These are phyloP conservation scores for Ophonus ardosiacus DNA, from an alignment of 2,888 invertebrate species.

Conservation along the genomic window DNA sequence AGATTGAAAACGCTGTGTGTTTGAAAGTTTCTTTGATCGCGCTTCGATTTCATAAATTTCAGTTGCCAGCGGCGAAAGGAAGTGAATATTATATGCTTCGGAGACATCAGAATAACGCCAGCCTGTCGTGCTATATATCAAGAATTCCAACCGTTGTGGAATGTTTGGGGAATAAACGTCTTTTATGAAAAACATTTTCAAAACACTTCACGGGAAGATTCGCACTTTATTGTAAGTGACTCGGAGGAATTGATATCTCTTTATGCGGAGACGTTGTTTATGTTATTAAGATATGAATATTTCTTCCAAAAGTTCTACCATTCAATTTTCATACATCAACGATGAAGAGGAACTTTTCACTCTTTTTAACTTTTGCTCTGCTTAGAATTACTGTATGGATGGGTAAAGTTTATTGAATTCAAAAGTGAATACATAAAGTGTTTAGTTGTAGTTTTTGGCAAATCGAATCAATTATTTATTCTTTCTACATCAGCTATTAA, in stretches of 20 bases:
- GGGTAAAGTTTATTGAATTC: too few relatives aligned
- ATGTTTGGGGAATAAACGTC: conserved; percentile 53
- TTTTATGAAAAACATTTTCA: conserved; percentile 49
- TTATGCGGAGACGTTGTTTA: conserved; percentile 10
- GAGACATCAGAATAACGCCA: conserved; percentile 55
- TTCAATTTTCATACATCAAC: conserved; percentile 29
- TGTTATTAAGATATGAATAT: conserved; percentile 19
- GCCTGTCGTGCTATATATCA: conserved; percentile 42
- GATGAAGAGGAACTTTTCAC: conserved; percentile 5
- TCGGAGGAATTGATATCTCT: conserved; percentile 26
- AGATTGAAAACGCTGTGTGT: conserved; percentile 38
- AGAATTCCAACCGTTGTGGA: conserved; percentile 58
- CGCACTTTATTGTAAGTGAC: conserved; percentile 40
- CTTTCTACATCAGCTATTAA: too few relatives aligned
- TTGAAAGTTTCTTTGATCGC: conserved; percentile 50
- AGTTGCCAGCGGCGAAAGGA: conserved; percentile 47
- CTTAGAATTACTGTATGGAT: too few relatives aligned
- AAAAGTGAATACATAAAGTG: too few relatives aligned
- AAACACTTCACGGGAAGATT: conserved; percentile 43
- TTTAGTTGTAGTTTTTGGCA: neutral
- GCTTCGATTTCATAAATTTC: conserved; percentile 55
- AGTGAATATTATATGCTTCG: conserved; percentile 57
- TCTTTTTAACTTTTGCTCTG: neutral
- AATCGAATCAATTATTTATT: neutral
- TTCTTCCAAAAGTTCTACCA: conserved; percentile 24